Evolutionary conservation across 2,888 invertebrate genomes (phyloP), one percentile per base, ranked within the genome.

Genomic region (Folsomia manolachei): DNA sequence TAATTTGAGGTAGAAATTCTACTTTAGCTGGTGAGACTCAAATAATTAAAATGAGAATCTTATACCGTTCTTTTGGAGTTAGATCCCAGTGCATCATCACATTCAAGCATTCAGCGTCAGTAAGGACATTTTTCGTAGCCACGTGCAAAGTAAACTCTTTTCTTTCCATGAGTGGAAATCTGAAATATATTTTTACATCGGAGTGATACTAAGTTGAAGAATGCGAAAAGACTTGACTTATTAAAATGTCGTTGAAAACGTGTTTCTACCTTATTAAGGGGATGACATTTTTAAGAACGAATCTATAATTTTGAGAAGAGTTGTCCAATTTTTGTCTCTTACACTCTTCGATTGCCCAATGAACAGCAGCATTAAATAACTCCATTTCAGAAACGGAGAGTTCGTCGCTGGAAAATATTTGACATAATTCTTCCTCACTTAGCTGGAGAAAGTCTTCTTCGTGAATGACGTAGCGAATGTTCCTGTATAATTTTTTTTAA

Each of bases 111-210:
- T 76, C 76, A 2, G 73, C 62, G 52, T 76, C 76, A 1, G 76
- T 76, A 11, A 76, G 72, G 60, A 76, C 74, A 19, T 72, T 72
- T 70, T 74, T 76, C 0, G 73, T 74, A 24, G 74, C 76, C 18
- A 76, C 76, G 66, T 76, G 72, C 27, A 76, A 72, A 11, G 76
- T 76, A 25, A 76, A 76, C 19, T 76, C 76, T 24, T 72, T 76
- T 52, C 74, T 39, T 19, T 70, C 73, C 74, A 76, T 76, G 26
- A 76, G 27, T 7, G 76, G 76, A 52, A 76, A 76, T n/a, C 76
- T n/a, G n/a, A n/a, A n/a, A n/a, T n/a, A n/a, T n/a, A n/a, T n/a
- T n/a, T n/a, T n/a, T n/a, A n/a, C n/a, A n/a, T n/a, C n/a, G n/a
- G n/a, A n/a, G n/a, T n/a, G n/a, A n/a, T n/a, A n/a, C n/a, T n/a